A percentile compares a stretch with the other conserved stretches of the same genome.
phyloP scores from a whole-genome alignment of 2,888 invertebrate genomes.

The Tetragonisca angustula region DNA sequence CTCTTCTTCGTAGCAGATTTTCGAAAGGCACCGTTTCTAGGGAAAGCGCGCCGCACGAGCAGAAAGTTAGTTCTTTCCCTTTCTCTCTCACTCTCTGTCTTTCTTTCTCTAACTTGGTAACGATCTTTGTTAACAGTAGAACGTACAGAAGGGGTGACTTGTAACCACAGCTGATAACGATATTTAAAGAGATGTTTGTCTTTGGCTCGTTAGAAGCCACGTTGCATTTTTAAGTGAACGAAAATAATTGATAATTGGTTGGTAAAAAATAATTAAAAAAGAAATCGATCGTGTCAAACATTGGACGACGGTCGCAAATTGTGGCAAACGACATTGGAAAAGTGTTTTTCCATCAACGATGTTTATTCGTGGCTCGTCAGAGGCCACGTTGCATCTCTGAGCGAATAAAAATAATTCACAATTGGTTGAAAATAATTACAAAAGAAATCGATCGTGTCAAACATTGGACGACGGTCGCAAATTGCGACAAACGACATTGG shows the following conservation, averaged over 20 bases:
- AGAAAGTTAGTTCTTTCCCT: background rate
- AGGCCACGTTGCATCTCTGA: conserved; percentile 6
- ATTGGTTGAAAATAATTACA: no score
- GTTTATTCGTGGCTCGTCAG: conserved; percentile 21
- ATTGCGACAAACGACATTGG: background rate
- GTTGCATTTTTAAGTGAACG: background rate
- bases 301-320: background rate
- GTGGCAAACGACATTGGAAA: background rate
- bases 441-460: background rate
- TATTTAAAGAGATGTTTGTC: background rate
- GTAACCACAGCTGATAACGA: no score
- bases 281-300: background rate
- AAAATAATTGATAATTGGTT: no score
- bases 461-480: background rate
- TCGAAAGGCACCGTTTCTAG: conserved; percentile 65
- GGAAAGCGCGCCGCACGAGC: conserved; percentile 68
- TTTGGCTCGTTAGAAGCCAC: conserved; percentile 33
- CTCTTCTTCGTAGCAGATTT: conserved; percentile 53
- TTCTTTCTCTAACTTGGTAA: no score
- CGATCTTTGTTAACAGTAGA: no score
- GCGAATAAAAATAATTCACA: no score
- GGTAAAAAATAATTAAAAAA: no score
- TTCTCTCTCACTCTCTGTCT: background rate
- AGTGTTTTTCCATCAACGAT: background rate
- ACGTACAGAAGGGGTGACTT: no score